Percentiles rank a stretch among this genome's conserved stretches.
Conservation (phyloP, 2,797 vertebrate genomes). For the Garrulus glandarius region DNA sequence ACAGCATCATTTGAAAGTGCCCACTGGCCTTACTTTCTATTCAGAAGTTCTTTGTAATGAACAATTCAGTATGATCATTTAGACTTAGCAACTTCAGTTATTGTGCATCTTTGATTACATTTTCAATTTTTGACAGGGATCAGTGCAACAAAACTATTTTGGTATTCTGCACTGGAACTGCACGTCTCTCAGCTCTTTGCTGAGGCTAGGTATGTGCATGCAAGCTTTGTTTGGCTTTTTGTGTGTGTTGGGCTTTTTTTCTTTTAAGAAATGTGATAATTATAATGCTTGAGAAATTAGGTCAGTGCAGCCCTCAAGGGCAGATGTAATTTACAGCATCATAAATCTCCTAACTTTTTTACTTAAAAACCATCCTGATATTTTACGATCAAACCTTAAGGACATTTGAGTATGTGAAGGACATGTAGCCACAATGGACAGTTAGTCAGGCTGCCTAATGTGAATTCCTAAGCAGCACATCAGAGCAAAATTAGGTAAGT, state of each 20-base stretch:
- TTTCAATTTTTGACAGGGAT: background rate
- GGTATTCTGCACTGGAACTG: background rate
- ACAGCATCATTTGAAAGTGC: background rate
- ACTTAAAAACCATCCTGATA: background rate
- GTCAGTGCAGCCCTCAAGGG: background rate
- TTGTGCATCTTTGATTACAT: background rate
- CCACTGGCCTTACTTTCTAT: background rate
- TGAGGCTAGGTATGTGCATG: background rate
- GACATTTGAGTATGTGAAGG: background rate
- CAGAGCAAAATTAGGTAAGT: background rate
- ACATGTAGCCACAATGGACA: background rate
- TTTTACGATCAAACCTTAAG: background rate
- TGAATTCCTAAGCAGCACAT: background rate
- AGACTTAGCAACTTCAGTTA: background rate
- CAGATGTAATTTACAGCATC: background rate
- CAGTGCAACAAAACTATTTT: background rate
- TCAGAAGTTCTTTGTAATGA: background rate
- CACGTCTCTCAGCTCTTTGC: background rate
- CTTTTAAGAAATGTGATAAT: background rate
- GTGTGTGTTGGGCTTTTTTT: background rate
- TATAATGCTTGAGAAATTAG: background rate
- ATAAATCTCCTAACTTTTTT: background rate
- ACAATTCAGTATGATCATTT: background rate
- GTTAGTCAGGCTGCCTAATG: background rate
- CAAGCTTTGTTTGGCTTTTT: background rate